phyloP scores from a whole-genome alignment of 2,113 vertebrate species.

The Marmota flaviventris region DNA sequence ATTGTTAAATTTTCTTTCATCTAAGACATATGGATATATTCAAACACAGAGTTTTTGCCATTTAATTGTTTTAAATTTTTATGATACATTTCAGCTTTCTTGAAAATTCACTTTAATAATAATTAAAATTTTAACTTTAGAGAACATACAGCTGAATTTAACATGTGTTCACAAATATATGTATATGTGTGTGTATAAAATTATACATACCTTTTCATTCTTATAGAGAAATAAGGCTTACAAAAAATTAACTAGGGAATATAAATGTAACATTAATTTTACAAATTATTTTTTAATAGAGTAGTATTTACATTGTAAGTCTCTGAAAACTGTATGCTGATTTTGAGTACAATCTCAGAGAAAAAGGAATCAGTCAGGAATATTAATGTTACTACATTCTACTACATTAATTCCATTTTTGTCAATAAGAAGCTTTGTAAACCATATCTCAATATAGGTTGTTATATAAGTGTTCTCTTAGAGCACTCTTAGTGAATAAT shows the following conservation, averaged over 20 bases:
- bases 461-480: background rate
- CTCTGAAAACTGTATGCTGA: background rate
- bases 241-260: background rate
- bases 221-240: background rate
- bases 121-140: slow-evolving; percentile 11
- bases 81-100: background rate
- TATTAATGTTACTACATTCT: background rate
- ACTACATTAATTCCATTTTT: background rate
- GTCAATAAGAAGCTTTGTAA: background rate
- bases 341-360: background rate
- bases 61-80: background rate
- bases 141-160: background rate
- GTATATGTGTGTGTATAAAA: background rate
- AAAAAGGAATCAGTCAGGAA: background rate
- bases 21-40: background rate
- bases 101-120: background rate
- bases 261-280: background rate
- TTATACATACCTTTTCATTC: background rate
- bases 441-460: background rate
- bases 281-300: background rate
- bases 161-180: too few species aligned
- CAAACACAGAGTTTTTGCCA: background rate
- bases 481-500: background rate
- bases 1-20: background rate
- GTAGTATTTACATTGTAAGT: background rate